These are phyloP conservation scores for Metacarcinus magister DNA, from an alignment of 2,888 invertebrate genomes.

Conservation along the genomic window DNA sequence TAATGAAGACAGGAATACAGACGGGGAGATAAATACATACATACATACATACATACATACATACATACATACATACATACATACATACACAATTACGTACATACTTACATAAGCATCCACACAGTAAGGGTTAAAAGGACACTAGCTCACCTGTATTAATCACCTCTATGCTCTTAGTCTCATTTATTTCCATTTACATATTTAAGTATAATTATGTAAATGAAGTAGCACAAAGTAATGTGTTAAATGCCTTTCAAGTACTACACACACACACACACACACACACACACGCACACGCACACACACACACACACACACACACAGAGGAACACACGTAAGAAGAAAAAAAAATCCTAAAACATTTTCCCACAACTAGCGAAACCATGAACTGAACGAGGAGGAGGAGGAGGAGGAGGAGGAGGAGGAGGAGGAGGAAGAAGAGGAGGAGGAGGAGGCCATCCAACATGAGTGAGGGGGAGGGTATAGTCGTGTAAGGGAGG, in stretches of 20 bases:
- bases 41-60: not conserved
- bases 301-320: slow-evolving; percentile 13
- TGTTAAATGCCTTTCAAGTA: not conserved
- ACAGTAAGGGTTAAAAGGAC: no score
- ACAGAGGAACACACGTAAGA: not conserved
- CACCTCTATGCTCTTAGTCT: not conserved
- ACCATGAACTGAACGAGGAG: not conserved
- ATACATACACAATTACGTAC: not conserved
- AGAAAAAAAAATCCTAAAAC: no score
- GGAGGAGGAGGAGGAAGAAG: not conserved
- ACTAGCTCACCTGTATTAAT: not conserved
- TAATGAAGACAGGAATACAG: not conserved
- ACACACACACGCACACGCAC: not conserved
- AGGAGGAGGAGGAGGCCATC: not conserved
- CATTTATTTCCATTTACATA: not conserved
- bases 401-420: not conserved
- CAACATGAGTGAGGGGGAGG: not conserved
- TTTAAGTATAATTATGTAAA: not conserved
- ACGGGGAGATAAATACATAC: not conserved
- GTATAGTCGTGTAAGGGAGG: not conserved
- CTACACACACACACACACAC: slow-evolving; percentile 29
- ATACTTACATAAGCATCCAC: not conserved
- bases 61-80: not conserved
- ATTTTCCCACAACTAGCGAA: not conserved
- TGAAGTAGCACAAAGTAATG: not conserved